Conservation (phyloP, 2,888 invertebrate genomes). For the Gastrophysa polygoni region DNA sequence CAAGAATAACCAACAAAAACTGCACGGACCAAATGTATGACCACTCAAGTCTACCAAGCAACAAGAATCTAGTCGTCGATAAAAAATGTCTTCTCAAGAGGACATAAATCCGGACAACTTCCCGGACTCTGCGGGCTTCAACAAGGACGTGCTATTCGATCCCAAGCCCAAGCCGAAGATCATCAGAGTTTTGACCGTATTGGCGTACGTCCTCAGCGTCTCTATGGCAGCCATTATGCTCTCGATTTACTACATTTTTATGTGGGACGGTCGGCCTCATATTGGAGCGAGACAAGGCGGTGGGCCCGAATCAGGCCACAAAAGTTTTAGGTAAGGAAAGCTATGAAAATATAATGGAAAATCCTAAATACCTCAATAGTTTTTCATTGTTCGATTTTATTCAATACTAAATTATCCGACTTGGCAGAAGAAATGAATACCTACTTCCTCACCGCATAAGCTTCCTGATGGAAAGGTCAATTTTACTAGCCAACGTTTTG, state of each 20-base stretch:
- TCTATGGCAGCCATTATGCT: constrained; percentile 83
- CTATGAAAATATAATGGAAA: not conserved
- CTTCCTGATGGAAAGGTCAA: too few relatives aligned
- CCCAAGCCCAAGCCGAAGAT: constrained; percentile 53
- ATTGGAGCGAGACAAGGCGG: constrained; percentile 31
- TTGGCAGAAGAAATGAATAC: too few relatives aligned
- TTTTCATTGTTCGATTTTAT: too few relatives aligned
- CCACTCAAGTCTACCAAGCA: too few relatives aligned
- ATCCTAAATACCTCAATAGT: not conserved
- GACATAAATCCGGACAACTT: constrained; percentile 36
- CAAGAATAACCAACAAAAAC: too few relatives aligned
- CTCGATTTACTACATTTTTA: constrained; percentile 80
- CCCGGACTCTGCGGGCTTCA: constrained; percentile 26
- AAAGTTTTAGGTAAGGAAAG: constrained; percentile 10
- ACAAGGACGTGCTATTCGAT: constrained; percentile 39
- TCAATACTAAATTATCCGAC: too few relatives aligned
- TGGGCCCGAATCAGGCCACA: constrained; percentile 5
- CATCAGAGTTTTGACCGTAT: constrained; percentile 75
- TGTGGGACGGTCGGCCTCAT: constrained; percentile 75
- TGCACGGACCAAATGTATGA: not conserved
- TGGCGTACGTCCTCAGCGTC: constrained; percentile 83
- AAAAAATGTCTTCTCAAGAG: constrained; percentile 42
- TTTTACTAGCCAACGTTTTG: too few relatives aligned
- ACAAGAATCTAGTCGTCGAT: not conserved
- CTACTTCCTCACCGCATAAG: too few relatives aligned